Base-by-base conservation (phyloP, 1,140 invertebrate genomes). In the Bombus cullumanus region DNA sequence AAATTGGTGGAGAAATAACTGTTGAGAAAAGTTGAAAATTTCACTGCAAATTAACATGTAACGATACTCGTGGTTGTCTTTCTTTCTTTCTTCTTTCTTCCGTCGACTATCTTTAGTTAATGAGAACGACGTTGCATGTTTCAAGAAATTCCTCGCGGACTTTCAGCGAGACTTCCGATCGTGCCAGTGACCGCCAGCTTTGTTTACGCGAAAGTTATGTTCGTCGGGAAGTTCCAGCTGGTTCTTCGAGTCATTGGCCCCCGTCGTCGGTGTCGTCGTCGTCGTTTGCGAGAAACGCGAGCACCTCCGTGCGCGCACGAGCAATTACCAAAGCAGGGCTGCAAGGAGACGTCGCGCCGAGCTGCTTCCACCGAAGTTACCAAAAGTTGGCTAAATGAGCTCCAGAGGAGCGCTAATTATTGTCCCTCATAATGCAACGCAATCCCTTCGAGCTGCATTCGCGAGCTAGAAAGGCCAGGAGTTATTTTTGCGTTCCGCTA, bases 341-440 rank as follows among this genome's bases (percentile, higher is more conserved):
- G 47, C 31, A 13, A 39, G 18, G 77, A 62, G 64, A 85, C 59
- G 78, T 39, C 37, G 62, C 34, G 34, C 12, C 25, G 28, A 66
- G 31, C 53, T 15, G 57, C 47, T 62, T 85, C 66, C 76, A n/a
- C 2, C 9, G 12, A 31, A 75, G 71, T 85, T 81, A 59, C 59
- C 79, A 9, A 81, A 85, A 85, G 71, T 85, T 85, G 25, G 9
- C 25, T 75, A 69, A 85, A 81, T 75, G 71, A 71, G 37, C 83
- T 64, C 28, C 41, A 28, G 69, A 74, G 84, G 37, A 81, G 84
- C 62, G 84, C 71, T 85, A 85, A 85, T 85, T 85, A 85, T 85
- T 85, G 71, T 81, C 71, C 71, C 39, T 15, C 62, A 22, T 75
- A 74, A 64, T 68, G 59, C 78, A 15, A 39, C 31, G 57, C 41